Evolutionary conservation across 2,113 vertebrate species (phyloP).

Genomic region (Gavia stellata): DNA sequence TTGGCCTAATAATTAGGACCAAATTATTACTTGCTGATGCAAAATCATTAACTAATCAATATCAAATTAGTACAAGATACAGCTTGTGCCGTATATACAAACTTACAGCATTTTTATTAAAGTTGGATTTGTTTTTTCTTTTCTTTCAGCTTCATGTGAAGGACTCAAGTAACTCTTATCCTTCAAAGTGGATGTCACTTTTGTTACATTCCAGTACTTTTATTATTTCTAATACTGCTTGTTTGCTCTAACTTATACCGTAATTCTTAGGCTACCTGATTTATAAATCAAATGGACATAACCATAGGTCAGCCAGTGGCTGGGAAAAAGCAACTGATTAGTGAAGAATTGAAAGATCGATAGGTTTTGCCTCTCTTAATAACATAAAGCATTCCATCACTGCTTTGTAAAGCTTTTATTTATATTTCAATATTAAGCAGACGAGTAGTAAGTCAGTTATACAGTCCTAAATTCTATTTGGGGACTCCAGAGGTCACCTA

Average conservation of each 20-base stretch:
- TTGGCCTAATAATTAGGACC: background rate
- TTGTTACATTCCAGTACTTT: conserved; percentile 18
- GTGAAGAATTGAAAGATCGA: background rate
- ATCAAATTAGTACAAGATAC: background rate
- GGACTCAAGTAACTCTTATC: background rate
- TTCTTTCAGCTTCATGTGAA: conserved; percentile 2
- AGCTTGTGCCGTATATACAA: background rate
- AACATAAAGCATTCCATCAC: background rate
- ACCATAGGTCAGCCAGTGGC: background rate
- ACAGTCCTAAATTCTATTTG: background rate
- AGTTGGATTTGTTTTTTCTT: background rate
- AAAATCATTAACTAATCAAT: background rate
- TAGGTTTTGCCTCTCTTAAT: background rate
- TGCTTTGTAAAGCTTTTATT: background rate
- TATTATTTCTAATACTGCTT: background rate
- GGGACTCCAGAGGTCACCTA: background rate
- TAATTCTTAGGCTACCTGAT: background rate
- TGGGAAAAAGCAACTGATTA: background rate
- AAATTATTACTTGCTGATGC: background rate
- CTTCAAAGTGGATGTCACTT: background rate
- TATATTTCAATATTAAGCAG: background rate
- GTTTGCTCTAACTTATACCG: background rate
- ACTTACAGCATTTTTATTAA: background rate
- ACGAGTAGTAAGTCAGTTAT: background rate
- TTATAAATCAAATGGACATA: background rate